Evolutionary conservation across 2,797 vertebrate species (phyloP).

Genomic region (Botia kubotai): DNA sequence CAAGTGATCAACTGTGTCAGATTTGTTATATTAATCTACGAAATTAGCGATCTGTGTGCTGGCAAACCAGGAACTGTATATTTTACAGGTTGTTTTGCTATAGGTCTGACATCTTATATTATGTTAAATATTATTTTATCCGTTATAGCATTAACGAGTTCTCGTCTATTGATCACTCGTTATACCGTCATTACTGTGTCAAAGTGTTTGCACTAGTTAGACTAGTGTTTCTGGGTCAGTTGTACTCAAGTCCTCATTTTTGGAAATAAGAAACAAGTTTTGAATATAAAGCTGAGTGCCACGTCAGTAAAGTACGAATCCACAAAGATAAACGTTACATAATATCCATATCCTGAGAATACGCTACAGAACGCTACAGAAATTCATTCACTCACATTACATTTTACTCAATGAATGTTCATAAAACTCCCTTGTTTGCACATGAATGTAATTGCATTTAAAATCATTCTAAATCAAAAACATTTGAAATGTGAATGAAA

Average conservation of each 20-base stretch:
- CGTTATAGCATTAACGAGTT: background rate
- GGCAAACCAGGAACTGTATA: background rate
- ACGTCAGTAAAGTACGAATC: conserved; percentile 3
- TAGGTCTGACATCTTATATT: background rate
- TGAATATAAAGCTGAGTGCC: background rate
- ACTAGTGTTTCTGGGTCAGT: background rate
- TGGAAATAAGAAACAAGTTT: too few species aligned
- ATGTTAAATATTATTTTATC: too few species aligned
- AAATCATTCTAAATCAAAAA: background rate
- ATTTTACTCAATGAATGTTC: background rate
- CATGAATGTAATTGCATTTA: background rate
- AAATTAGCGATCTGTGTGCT: background rate
- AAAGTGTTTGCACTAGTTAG: background rate
- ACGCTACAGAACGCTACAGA: too few species aligned
- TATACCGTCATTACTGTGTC: too few species aligned
- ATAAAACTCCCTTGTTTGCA: background rate
- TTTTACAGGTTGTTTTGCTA: background rate
- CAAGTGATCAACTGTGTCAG: background rate
- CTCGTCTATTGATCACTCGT: background rate
- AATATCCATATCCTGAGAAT: background rate
- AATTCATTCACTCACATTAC: background rate
- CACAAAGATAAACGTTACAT: background rate
- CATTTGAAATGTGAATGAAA: background rate
- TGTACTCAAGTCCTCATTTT: background rate
- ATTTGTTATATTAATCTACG: background rate